Percentiles rank a stretch among this genome's conserved stretches.
Evolutionary conservation across 2,888 invertebrate genomes (phyloP).

Genomic region (Microctonus aethiopoides): DNA sequence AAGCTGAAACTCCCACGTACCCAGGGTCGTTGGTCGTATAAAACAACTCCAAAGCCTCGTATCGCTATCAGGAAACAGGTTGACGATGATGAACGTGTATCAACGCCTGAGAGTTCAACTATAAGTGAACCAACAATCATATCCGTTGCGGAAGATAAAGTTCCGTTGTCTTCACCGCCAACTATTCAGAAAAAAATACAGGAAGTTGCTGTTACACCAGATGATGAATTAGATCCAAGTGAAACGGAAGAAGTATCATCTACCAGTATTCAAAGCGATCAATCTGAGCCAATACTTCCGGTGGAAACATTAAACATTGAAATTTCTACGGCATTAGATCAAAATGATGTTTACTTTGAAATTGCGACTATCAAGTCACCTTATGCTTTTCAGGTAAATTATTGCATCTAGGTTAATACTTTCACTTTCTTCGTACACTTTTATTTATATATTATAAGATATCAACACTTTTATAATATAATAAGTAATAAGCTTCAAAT

Average conservation of each 20-base stretch:
- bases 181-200: conserved; percentile 53
- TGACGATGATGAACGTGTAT: conserved; percentile 54
- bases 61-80: conserved; percentile 81
- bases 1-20: conserved; percentile 86
- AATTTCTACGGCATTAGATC: conserved; percentile 88
- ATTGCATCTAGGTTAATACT: conserved; percentile 2
- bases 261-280: conserved; percentile 55
- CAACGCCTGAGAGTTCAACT: conserved; percentile 36
- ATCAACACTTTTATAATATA: background rate
- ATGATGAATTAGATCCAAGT: conserved; percentile 77
- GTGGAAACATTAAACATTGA: conserved; percentile 88
- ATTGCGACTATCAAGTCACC: conserved; percentile 91
- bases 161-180: conserved; percentile 67
- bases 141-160: conserved; percentile 55
- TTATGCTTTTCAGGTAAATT: conserved; percentile 85
- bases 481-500: no score
- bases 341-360: conserved; percentile 87
- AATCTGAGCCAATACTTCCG: conserved; percentile 68
- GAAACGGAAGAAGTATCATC: conserved; percentile 70
- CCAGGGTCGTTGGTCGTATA: conserved; percentile 91
- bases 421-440: background rate
- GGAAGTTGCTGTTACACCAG: conserved; percentile 49
- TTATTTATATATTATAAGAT: background rate
- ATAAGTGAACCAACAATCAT: conserved; percentile 41
- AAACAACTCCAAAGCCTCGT: conserved; percentile 88